These are phyloP conservation scores for Gavialis gangeticus DNA, from an alignment of 2,113 vertebrate species.

Conservation along the genomic window DNA sequence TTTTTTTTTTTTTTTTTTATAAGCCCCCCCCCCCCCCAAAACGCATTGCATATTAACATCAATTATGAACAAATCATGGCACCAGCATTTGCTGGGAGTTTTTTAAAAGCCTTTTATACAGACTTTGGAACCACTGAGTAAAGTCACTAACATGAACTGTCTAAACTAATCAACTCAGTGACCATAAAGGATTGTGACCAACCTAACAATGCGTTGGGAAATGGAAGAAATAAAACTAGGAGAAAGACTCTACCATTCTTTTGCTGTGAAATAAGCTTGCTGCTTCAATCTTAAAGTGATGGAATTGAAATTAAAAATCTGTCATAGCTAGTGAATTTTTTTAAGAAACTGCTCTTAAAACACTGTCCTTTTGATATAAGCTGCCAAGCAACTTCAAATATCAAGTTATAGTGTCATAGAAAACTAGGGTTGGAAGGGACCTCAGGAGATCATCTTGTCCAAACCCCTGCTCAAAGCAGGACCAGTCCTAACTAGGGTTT, in stretches of 20 bases:
- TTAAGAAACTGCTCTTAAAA: background rate
- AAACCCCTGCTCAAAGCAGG: too few relatives aligned
- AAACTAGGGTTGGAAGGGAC: too few relatives aligned
- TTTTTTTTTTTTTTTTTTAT: too few relatives aligned
- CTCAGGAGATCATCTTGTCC: too few relatives aligned
- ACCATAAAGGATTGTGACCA: background rate
- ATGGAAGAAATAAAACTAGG: background rate
- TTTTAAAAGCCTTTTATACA: background rate
- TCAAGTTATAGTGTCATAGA: too few relatives aligned
- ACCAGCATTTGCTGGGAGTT: background rate
- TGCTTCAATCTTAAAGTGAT: background rate
- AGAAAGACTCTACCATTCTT: background rate
- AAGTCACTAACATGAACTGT: background rate
- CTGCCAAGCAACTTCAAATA: background rate
- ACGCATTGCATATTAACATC: rapidly evolving
- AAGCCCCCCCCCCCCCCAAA: background rate
- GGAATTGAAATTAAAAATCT: background rate
- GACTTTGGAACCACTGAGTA: background rate
- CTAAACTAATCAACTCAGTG: background rate
- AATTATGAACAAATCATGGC: background rate
- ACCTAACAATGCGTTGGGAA: background rate
- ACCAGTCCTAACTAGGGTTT: too few relatives aligned
- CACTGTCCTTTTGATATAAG: background rate
- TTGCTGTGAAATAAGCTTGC: background rate
- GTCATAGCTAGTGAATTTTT: background rate